Evolutionary conservation across 1,140 invertebrate species (phyloP).

Genomic region (Nylanderia fulva): DNA sequence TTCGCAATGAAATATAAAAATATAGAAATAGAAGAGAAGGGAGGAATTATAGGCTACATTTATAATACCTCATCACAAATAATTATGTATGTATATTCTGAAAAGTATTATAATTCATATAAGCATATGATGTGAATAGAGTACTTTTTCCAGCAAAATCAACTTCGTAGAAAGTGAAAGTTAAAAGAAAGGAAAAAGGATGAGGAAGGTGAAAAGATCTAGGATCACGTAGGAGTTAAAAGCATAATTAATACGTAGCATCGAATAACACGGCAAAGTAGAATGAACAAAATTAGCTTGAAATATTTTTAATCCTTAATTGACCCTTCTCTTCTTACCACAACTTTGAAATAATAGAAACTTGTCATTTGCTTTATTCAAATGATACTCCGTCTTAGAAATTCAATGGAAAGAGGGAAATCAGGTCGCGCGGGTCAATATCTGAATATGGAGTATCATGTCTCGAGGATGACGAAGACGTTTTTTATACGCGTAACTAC

Average conservation of each 20-base stretch:
- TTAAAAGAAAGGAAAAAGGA: neutral
- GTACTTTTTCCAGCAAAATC: neutral
- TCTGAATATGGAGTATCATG: slow-evolving; percentile 20
- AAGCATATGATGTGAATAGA: neutral
- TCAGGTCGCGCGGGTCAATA: slow-evolving; percentile 42
- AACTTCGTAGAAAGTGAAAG: neutral
- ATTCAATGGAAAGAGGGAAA: slow-evolving; percentile 40
- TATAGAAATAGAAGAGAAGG: neutral
- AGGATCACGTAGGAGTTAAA: neutral
- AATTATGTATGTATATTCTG: neutral
- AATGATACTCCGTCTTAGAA: neutral
- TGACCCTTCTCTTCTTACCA: neutral
- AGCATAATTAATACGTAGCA: neutral
- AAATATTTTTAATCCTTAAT: slow-evolving; percentile 12
- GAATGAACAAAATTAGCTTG: neutral
- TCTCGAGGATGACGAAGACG: slow-evolving; percentile 33
- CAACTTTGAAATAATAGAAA: neutral
- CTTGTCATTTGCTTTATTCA: neutral
- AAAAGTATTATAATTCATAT: neutral
- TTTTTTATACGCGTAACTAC: neutral
- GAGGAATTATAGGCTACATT: neutral
- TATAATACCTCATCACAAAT: neutral
- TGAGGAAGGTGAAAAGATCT: neutral
- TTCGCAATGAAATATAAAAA: neutral
- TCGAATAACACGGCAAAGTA: neutral